Evolutionary conservation across 2,113 vertebrate genomes (phyloP).

Genomic region (Bolborhynchus lineola): DNA sequence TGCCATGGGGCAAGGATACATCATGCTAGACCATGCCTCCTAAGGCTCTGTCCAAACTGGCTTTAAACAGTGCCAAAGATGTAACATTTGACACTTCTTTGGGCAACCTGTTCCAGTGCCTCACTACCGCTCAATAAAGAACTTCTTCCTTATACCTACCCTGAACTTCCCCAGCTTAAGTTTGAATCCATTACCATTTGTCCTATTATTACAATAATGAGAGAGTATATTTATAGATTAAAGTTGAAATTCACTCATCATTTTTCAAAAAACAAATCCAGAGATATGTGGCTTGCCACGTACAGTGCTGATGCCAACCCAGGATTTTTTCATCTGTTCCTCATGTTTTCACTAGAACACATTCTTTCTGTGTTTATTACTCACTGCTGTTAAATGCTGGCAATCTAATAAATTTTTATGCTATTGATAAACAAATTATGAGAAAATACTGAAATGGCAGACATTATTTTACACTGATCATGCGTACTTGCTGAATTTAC

Average conservation of each 20-base stretch:
- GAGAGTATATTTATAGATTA: not conserved
- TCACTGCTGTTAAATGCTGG: not conserved
- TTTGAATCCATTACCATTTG: not conserved
- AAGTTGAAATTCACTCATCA: not conserved
- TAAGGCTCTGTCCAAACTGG: not conserved
- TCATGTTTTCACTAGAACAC: not conserved
- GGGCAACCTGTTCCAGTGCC: not conserved
- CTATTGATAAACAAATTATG: not conserved
- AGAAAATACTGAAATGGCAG: slow-evolving; percentile 8
- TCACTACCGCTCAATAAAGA: not conserved
- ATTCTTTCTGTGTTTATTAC: not conserved
- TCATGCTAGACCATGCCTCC: not conserved
- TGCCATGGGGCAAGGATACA: not conserved
- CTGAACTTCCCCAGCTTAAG: not conserved
- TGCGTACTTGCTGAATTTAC: not conserved
- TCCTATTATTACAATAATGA: not conserved
- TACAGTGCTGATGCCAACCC: not conserved
- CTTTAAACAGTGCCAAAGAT: not conserved
- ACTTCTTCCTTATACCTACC: not conserved
- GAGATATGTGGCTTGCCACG: not conserved
- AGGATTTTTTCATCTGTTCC: not conserved
- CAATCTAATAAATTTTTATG: not conserved
- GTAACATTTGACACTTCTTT: not conserved
- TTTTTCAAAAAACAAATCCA: not conserved
- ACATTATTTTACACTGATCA: not conserved